phyloP scores from a whole-genome alignment of 1,140 invertebrate species.

The Lysiphlebus fabarum region DNA sequence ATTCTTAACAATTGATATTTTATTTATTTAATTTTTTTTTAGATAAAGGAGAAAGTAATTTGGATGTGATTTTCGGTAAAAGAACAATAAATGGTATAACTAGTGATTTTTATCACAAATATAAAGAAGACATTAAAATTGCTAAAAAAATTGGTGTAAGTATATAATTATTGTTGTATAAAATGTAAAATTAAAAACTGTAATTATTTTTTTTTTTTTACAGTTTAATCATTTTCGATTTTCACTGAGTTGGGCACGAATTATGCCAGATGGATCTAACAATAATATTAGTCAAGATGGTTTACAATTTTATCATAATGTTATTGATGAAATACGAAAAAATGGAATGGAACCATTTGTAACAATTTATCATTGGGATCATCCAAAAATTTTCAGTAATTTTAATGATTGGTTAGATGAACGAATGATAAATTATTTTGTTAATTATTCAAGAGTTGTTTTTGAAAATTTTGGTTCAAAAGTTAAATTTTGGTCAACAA shows the following conservation, averaged over 20 bases:
- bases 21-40: no score
- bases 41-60: no score
- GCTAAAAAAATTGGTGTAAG: constrained; percentile 49
- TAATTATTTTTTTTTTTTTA: neutral
- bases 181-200: no score
- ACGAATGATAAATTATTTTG: constrained; percentile 57
- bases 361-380: constrained; percentile 59
- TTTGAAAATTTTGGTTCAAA: constrained; percentile 52
- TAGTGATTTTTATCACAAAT: constrained; percentile 54
- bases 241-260: constrained; percentile 62
- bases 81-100: constrained; percentile 58
- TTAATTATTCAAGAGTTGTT: constrained; percentile 55
- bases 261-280: constrained; percentile 59
- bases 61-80: constrained; percentile 17
- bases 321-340: constrained; percentile 58
- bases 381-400: constrained; percentile 55
- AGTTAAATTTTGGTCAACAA: constrained; percentile 51
- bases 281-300: constrained; percentile 56
- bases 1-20: no score
- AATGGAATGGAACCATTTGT: constrained; percentile 55
- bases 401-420: constrained; percentile 63
- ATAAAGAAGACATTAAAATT: constrained; percentile 52
- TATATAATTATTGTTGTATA: no score
- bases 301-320: constrained; percentile 59
- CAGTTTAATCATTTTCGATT: constrained; percentile 57